Evolutionary conservation across 2,113 vertebrate genomes (phyloP), one percentile per base, ranked within the genome.

Genomic region (Varanus komodoensis): DNA sequence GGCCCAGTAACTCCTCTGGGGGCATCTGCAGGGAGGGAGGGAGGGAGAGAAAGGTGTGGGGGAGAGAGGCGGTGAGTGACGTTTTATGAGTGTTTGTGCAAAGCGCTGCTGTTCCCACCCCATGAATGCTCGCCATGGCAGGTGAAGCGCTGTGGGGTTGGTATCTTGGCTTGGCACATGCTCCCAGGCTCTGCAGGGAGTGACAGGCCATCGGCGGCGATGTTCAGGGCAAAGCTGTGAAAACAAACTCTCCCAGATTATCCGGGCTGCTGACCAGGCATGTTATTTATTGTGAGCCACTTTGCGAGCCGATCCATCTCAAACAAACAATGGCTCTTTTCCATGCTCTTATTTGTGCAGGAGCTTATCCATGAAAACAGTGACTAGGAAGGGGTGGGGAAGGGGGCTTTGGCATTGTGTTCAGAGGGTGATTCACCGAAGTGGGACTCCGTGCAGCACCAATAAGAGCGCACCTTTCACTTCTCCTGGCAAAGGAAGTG

Each of bases 171-270:
- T 93, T 90, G 81, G 94, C 96, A 93, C 93, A 94, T 8, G 0
- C 95, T 95, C 95, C 90, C 96, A 93, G 94, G 93, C 97, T 96
- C 97, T 93, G 95, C 96, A 57, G 97, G 97, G 97, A 97, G 96
- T n/a, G 93, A 90, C 92, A 90, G 94, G 92, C 96, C 96, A 93
- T 96, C 96, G 94, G 87, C 87, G 80, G 85, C 87, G 94, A 93
- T 87, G 95, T 95, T 95, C 95, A 91, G 73, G 95, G 96, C 92
- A 95, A 97, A 98, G 98, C 97, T 98, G 98, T 97, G 97, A 97
- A 98, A 98, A 98, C 97, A 98, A 97, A 97, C 94, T 0, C 0
- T 89, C 90, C 91, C 82, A 94, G 97, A 97, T 98, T 97, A 97
- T 96, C 68, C 89, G 95, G 93, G 93, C 94, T 87, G 95, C 97